Evolutionary conservation across 1,140 invertebrate genomes (phyloP).

Genomic region (Dendrolimus kikuchii): DNA sequence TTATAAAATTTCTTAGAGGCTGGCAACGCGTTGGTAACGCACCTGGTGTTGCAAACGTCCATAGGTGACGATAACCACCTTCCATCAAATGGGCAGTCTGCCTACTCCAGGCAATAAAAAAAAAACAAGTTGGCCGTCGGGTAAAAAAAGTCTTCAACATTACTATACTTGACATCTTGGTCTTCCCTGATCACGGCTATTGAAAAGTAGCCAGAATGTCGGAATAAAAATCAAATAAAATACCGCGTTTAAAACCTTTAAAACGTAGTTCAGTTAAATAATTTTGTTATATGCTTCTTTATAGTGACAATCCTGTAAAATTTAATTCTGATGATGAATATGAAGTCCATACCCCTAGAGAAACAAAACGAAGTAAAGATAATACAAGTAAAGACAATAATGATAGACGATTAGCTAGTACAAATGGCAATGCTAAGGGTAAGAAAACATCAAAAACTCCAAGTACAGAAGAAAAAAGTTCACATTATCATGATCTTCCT

Average conservation of each 20-base stretch:
- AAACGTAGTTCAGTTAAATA: background rate
- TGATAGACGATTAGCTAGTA: background rate
- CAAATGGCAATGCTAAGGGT: background rate
- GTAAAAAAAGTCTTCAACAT: too few species aligned
- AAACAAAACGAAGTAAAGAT: background rate
- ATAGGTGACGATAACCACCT: too few species aligned
- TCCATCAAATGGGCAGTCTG: too few species aligned
- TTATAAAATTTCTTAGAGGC: too few species aligned
- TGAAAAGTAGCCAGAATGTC: background rate
- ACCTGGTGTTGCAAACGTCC: too few species aligned
- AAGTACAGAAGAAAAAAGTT: slow-evolving; percentile 19
- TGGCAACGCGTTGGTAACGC: too few species aligned
- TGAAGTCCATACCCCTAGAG: background rate
- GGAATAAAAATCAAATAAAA: background rate
- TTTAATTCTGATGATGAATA: slow-evolving; percentile 43
- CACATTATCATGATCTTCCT: slow-evolving; percentile 12
- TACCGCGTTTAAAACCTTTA: too few species aligned
- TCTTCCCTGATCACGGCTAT: background rate
- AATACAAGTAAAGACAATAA: slow-evolving; percentile 3
- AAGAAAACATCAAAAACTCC: slow-evolving; percentile 20
- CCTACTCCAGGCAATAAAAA: too few species aligned
- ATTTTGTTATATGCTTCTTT: slow-evolving; percentile 3
- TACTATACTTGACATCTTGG: too few species aligned
- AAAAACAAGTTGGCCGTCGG: too few species aligned
- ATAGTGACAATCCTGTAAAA: slow-evolving; percentile 16